phyloP scores from a whole-genome alignment of 2,888 invertebrate genomes.

The Gastrophysa polygoni region DNA sequence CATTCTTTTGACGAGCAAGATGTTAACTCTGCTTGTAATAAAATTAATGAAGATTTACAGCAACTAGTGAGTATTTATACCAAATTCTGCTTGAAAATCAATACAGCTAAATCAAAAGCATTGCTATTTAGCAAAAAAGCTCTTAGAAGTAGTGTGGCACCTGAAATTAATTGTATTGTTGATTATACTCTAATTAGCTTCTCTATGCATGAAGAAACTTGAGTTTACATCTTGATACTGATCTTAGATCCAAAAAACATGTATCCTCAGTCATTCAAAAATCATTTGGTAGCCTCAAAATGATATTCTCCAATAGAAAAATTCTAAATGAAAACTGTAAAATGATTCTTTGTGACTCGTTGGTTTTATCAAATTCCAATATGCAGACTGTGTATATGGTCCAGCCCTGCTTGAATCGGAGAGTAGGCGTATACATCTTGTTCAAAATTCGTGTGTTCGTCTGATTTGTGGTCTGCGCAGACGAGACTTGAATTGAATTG shows the following conservation, averaged over 20 bases:
- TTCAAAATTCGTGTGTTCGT: background rate
- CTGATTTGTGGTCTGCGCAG: background rate
- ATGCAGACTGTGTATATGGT: background rate
- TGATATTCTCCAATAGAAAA: too few relatives aligned
- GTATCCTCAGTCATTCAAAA: background rate
- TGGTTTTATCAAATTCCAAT: background rate
- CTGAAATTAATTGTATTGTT: too few relatives aligned
- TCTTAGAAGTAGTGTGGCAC: background rate
- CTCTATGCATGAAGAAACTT: background rate
- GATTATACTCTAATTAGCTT: background rate
- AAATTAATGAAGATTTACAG: background rate
- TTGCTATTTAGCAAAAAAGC: background rate
- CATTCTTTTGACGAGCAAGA: background rate
- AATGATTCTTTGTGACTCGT: too few relatives aligned
- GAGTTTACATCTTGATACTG: background rate
- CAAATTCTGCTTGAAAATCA: background rate
- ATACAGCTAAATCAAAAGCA: background rate
- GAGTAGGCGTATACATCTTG: background rate
- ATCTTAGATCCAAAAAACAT: background rate
- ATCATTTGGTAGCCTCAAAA: background rate
- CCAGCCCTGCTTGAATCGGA: background rate
- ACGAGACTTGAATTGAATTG: too few relatives aligned
- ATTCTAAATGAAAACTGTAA: too few relatives aligned
- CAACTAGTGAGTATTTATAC: background rate
- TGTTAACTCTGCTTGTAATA: too few relatives aligned